phyloP scores from a whole-genome alignment of 1,140 invertebrate genomes.

The Papilio xuthus region DNA sequence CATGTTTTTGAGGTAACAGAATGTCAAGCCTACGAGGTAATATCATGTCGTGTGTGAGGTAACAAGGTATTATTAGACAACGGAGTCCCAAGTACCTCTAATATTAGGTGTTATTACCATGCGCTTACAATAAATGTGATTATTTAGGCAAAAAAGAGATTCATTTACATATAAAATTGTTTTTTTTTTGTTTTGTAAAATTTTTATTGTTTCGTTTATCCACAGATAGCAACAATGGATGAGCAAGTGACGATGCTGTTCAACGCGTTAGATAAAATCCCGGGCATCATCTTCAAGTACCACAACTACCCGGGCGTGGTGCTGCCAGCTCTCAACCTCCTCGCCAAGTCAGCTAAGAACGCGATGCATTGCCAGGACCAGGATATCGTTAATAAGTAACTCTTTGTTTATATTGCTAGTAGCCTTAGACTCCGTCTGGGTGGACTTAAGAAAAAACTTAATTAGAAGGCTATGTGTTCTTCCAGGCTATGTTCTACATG shows the following conservation, averaged over 20 bases:
- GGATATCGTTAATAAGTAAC: conserved; percentile 81
- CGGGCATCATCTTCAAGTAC: conserved; percentile 87
- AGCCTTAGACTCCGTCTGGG: too few relatives aligned
- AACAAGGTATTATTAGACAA: neutral
- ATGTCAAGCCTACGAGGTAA: too few relatives aligned
- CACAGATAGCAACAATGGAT: conserved; percentile 82
- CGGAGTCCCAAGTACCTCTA: too few relatives aligned
- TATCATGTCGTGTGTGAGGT: neutral
- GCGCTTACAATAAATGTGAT: too few relatives aligned
- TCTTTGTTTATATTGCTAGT: conserved; percentile 25
- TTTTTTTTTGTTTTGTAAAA: too few relatives aligned
- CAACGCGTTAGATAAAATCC: conserved; percentile 85
- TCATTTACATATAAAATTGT: too few relatives aligned
- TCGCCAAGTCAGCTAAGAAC: conserved; percentile 86
- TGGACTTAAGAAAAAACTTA: too few relatives aligned
- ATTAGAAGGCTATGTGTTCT: too few relatives aligned
- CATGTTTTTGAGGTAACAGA: conserved; percentile 52
- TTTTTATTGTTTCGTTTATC: too few relatives aligned
- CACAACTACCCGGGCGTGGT: conserved; percentile 93
- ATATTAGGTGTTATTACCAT: too few relatives aligned
- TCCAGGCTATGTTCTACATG: too few relatives aligned
- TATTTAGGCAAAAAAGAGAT: too few relatives aligned
- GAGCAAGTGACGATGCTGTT: conserved; percentile 85
- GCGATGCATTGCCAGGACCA: conserved; percentile 86
- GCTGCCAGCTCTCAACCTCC: conserved; percentile 89